Evolutionary conservation across 2,113 vertebrate species (phyloP).

Genomic region (Prolemur simus): DNA sequence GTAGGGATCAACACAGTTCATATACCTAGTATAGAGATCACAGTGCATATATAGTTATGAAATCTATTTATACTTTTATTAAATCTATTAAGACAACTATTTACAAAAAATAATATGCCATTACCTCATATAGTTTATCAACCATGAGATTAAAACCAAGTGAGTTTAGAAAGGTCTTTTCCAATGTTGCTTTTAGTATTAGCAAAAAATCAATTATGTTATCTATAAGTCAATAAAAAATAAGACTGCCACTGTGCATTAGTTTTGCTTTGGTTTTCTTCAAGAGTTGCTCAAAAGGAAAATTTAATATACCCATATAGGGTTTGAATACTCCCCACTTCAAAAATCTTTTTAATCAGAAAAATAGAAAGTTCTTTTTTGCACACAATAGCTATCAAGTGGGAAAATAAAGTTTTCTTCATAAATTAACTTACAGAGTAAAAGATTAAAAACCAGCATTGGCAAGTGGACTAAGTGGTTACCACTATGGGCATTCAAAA

Average conservation of each 20-base stretch:
- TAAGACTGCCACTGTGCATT: not conserved
- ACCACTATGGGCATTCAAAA: not conserved
- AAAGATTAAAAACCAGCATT: conserved; percentile 30
- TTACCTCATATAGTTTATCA: not conserved
- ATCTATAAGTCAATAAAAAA: not conserved
- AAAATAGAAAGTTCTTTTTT: not conserved
- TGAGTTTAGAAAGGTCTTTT: not conserved
- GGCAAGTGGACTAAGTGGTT: not conserved
- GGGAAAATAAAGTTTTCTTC: conserved; percentile 1
- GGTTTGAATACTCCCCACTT: not conserved
- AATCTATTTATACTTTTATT: conserved; percentile 24
- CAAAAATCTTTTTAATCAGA: not conserved
- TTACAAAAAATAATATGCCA: not conserved
- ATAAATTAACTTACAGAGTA: conserved; percentile 14
- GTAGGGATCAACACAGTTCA: not conserved
- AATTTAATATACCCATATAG: not conserved
- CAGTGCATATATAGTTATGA: not conserved
- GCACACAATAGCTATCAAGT: not conserved
- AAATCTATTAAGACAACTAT: conserved; percentile 12
- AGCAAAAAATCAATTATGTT: not conserved
- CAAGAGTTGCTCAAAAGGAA: conserved; percentile 20
- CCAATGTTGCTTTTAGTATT: not conserved
- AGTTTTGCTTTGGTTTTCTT: conserved; percentile 28
- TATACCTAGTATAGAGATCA: conserved; percentile 51
- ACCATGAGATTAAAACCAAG: not conserved